phyloP scores from a whole-genome alignment of 2,888 invertebrate genomes.

The Hypsopygia costalis region DNA sequence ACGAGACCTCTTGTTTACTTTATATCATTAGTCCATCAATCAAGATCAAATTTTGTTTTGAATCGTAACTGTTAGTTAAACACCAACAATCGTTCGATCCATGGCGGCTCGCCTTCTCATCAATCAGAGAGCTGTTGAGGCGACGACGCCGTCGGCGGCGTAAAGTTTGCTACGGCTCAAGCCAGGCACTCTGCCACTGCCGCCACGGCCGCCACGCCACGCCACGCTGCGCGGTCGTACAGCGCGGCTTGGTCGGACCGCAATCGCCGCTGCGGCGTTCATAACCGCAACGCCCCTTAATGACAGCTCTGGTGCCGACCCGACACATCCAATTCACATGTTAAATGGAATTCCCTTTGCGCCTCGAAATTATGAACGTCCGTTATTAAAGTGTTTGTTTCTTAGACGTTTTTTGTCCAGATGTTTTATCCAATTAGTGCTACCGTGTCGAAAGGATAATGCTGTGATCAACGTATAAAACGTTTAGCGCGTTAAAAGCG shows the following conservation, averaged over 20 bases:
- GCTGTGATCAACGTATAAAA: slow-evolving; percentile 66
- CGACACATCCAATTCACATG: slow-evolving; percentile 78
- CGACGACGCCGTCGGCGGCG: slow-evolving; percentile 32
- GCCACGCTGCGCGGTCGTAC: neutral
- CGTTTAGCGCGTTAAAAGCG: slow-evolving; percentile 70
- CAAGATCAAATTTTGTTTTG: slow-evolving; percentile 72
- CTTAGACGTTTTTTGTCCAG: slow-evolving; percentile 68
- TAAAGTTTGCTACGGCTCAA: too few species aligned
- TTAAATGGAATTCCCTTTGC: slow-evolving; percentile 77
- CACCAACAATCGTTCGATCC: slow-evolving; percentile 67
- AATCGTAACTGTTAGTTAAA: slow-evolving; percentile 75
- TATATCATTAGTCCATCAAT: slow-evolving; percentile 79
- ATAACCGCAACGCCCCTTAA: slow-evolving; percentile 45
- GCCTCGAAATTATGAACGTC: slow-evolving; percentile 66
- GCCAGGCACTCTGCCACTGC: too few species aligned
- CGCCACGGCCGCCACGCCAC: too few species aligned
- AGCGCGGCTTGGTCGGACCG: slow-evolving; percentile 10
- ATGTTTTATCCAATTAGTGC: slow-evolving; percentile 78
- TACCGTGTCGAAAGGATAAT: slow-evolving; percentile 81
- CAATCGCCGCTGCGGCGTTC: slow-evolving; percentile 10
- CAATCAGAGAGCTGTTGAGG: slow-evolving; percentile 62
- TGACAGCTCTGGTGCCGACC: slow-evolving; percentile 60
- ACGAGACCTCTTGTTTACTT: slow-evolving; percentile 63
- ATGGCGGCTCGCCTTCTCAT: slow-evolving; percentile 51
- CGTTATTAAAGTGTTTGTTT: slow-evolving; percentile 78